Evolutionary conservation across 1,140 invertebrate species (phyloP).

Genomic region (Ganaspis sp.): DNA sequence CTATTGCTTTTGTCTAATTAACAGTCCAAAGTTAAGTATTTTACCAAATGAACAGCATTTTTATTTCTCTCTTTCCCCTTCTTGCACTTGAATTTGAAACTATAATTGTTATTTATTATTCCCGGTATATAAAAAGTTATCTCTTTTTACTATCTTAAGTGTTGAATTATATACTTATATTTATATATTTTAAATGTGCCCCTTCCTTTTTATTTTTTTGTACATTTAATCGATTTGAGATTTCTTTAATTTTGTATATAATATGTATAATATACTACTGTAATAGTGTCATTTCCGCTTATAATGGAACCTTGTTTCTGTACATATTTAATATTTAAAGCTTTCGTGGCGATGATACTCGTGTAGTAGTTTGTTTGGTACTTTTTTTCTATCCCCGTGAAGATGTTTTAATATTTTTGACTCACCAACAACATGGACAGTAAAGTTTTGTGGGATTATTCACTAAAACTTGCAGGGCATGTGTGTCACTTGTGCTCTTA

Average conservation of each 20-base stretch:
- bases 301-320: not conserved
- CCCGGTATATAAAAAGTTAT: not conserved
- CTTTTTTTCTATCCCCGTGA: not conserved
- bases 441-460: conserved; percentile 2
- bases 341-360: not conserved
- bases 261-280: not conserved
- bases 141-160: not conserved
- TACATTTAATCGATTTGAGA: not conserved
- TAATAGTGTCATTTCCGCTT: not conserved
- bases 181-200: not conserved
- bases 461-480: not conserved
- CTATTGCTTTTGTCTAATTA: too few relatives aligned
- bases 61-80: not conserved
- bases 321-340: not conserved
- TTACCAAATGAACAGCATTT: not conserved
- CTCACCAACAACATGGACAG: not conserved
- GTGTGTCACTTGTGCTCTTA: too few relatives aligned
- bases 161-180: not conserved
- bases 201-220: not conserved
- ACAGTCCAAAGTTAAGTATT: not conserved
- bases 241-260: not conserved
- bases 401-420: not conserved
- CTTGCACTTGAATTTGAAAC: not conserved
- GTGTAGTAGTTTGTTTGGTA: not conserved
- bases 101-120: not conserved